Evolutionary conservation across 2,888 invertebrate species (phyloP), one percentile per base, ranked within the genome.

Genomic region (Eristalinus sepulchralis): DNA sequence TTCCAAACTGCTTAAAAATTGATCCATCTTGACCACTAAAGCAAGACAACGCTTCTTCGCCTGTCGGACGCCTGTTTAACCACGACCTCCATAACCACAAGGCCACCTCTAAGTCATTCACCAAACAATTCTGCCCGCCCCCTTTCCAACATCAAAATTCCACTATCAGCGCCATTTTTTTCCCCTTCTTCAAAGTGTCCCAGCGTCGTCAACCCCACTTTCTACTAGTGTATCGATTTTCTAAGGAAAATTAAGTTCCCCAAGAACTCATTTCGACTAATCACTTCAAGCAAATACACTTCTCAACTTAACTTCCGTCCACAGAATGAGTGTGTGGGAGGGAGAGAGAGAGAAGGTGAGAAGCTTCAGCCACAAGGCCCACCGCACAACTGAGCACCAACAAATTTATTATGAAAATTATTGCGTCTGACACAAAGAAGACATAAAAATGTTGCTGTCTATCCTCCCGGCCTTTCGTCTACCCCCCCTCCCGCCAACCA

Each of bases 391-490:
- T n/a, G 24, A 36, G 22, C 20, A n/a, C 24, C 47, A 47, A 27
- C 47, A 36, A 66, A 11, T 27, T 47, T 20, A 77, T 62, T 71
- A 71, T 76, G 22, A 68, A 70, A 60, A 82, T 82, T 62, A 67
- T 55, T 22, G n/a, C 36, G 62, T 57, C 36, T 66, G 64, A 71
- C 70, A 76, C 70, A 70, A 39, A 62, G 70, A 68, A 64, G 36
- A 34, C 36, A 68, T 55, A 57, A 62, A 33, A 75, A 64, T 73
- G 53, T 39, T 53, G 47, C 8, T 17, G 47, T 17, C 47, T 47
- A 17, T 17, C 47, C 17, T 17, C 47, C 0, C 39, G 0, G 4
- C 11, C 36, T 39, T 11, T 39, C n/a, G 13, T 39, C 36, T 39
- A 2, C 3, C 36, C 13, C 13, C n/a, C 17, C 62, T 60, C 60